These are phyloP conservation scores for Macrophya annulata DNA, from an alignment of 2,888 invertebrate species.

Conservation along the genomic window DNA sequence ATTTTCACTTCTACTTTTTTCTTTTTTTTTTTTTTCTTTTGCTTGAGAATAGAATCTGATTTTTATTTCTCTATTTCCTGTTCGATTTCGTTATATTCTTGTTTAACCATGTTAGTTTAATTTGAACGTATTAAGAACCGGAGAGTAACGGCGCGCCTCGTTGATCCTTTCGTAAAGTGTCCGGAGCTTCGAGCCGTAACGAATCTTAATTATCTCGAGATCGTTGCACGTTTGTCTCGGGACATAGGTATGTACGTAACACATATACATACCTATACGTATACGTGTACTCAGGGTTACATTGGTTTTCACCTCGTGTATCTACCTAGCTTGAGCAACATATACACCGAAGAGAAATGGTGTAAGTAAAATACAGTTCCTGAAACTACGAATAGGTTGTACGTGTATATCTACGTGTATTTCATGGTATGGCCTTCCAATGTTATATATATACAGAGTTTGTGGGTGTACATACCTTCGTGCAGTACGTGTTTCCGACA, in stretches of 20 bases:
- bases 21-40: not conserved
- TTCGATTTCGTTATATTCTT: not conserved
- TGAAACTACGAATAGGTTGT: conserved; percentile 27
- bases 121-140: conserved; percentile 33
- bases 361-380: conserved; percentile 42
- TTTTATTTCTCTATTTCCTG: not conserved
- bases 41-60: not conserved
- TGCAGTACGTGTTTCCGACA: conserved; percentile 28
- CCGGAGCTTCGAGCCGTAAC: conserved; percentile 48
- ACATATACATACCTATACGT: not conserved
- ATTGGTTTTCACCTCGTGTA: conserved; percentile 46
- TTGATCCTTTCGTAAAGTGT: conserved; percentile 33
- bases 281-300: not conserved
- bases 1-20: not conserved
- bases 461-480: not conserved
- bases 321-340: not conserved
- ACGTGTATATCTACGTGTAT: not conserved
- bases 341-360: conserved; percentile 5
- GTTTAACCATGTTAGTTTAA: not conserved
- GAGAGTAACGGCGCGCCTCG: conserved; percentile 39
- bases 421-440: conserved; percentile 8
- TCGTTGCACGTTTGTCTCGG: conserved; percentile 50
- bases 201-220: conserved; percentile 53
- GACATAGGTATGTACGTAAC: not conserved
- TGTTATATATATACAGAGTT: conserved; percentile 22